These are phyloP conservation scores for Gari tellinella DNA, from an alignment of 2,888 invertebrate species.

Conservation along the genomic window DNA sequence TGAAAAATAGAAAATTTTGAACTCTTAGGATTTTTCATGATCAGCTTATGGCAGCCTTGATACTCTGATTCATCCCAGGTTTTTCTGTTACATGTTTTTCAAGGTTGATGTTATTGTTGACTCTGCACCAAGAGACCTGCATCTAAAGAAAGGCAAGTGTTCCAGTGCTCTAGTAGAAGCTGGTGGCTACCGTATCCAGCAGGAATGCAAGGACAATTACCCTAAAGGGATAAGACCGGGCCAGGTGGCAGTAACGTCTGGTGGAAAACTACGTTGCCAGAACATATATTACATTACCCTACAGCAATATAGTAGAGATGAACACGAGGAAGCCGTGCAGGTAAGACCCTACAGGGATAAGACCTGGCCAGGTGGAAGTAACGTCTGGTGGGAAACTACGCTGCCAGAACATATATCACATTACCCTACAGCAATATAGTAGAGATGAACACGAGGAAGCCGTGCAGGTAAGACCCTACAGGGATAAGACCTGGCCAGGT, in stretches of 20 bases:
- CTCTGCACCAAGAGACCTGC: slow-evolving; percentile 23
- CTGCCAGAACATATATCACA: slow-evolving; percentile 48
- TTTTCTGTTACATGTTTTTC: too few species aligned
- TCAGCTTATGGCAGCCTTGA: too few species aligned
- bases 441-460: slow-evolving; percentile 5
- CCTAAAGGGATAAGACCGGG: slow-evolving; percentile 39
- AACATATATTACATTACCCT: slow-evolving; percentile 43
- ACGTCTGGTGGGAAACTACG: slow-evolving; percentile 47
- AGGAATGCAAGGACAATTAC: slow-evolving; percentile 30
- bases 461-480: slow-evolving; percentile 17
- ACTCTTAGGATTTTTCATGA: too few species aligned
- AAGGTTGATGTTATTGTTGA: slow-evolving; percentile 54
- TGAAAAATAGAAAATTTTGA: too few species aligned
- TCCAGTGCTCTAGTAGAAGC: slow-evolving; percentile 25
- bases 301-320: slow-evolving; percentile 22
- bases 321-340: slow-evolving; percentile 10
- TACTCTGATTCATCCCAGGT: too few species aligned
- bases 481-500: slow-evolving; percentile 40
- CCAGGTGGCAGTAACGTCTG: slow-evolving; percentile 45
- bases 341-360: slow-evolving; percentile 34
- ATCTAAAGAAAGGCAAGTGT: slow-evolving; percentile 22
- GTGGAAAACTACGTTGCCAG: slow-evolving; percentile 43
- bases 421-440: slow-evolving; percentile 32
- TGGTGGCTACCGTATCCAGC: slow-evolving; percentile 29
- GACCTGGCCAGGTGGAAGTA: slow-evolving; percentile 33